phyloP scores from a whole-genome alignment of 1,140 invertebrate species.

The Microplitis demolitor region DNA sequence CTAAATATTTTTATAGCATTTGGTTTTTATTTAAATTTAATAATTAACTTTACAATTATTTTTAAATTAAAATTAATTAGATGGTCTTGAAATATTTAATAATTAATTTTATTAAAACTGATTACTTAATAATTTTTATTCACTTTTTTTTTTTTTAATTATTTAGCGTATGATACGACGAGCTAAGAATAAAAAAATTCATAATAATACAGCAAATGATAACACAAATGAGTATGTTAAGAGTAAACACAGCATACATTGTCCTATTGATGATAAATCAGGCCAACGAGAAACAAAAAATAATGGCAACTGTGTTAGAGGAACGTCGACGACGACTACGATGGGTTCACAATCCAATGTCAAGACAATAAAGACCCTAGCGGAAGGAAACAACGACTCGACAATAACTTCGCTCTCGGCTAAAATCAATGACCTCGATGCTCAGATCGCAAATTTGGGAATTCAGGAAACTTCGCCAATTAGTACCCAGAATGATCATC shows the following conservation, averaged over 20 bases:
- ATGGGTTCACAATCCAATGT: neutral
- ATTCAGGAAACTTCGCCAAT: neutral
- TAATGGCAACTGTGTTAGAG: neutral
- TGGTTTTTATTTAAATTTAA: too few relatives aligned
- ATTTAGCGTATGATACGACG: conserved; percentile 25
- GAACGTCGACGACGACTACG: neutral
- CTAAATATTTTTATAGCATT: too few relatives aligned
- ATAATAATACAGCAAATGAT: neutral
- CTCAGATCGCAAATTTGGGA: conserved; percentile 18
- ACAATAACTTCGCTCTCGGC: conserved; percentile 16
- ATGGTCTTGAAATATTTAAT: too few relatives aligned
- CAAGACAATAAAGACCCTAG: conserved; percentile 8
- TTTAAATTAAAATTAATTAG: too few relatives aligned
- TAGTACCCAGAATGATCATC: neutral
- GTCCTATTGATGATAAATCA: conserved; percentile 8
- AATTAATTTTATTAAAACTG: neutral
- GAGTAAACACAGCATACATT: conserved; percentile 18
- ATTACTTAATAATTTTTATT: neutral
- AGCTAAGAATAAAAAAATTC: conserved; percentile 4
- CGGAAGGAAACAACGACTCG: conserved; percentile 1
- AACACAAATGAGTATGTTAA: conserved; percentile 13
- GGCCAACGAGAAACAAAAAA: neutral
- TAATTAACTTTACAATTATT: too few relatives aligned
- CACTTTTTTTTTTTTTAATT: too few relatives aligned
- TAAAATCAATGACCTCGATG: conserved; percentile 21